Evolutionary conservation across 2,113 vertebrate genomes (phyloP).

Genomic region (Cettia cetti): DNA sequence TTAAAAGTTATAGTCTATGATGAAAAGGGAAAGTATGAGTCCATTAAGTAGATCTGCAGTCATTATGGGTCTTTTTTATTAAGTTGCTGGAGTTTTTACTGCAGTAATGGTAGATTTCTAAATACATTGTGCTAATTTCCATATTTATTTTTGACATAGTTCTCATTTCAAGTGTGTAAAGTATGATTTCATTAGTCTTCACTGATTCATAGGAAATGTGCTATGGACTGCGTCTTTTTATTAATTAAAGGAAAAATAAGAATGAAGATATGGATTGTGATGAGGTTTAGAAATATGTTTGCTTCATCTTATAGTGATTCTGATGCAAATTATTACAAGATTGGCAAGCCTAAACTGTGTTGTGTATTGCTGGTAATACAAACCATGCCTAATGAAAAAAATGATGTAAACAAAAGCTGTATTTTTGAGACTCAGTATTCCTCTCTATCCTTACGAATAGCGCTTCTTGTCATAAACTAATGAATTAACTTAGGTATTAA

Average conservation of each 20-base stretch:
- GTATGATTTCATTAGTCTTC: not conserved
- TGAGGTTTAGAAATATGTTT: constrained; percentile 8
- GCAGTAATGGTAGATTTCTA: not conserved
- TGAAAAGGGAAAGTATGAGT: not conserved
- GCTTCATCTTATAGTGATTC: not conserved
- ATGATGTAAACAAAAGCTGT: not conserved
- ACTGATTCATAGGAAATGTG: not conserved
- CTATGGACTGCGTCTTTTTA: not conserved
- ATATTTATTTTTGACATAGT: not conserved
- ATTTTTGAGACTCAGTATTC: not conserved
- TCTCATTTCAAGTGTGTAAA: not conserved
- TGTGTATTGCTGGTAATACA: not conserved
- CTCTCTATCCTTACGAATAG: not conserved
- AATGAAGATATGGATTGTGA: not conserved
- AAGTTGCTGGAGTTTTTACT: not conserved
- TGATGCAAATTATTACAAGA: not conserved
- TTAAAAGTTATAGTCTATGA: not conserved
- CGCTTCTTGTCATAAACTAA: not conserved
- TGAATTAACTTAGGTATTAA: not conserved
- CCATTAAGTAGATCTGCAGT: not conserved
- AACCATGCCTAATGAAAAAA: not conserved
- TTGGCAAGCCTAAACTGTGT: not conserved
- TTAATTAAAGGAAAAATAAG: constrained; percentile 10
- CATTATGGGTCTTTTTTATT: not conserved
- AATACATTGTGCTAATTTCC: not conserved